phyloP scores from a whole-genome alignment of 2,888 invertebrate species.

The Thera britannica region DNA sequence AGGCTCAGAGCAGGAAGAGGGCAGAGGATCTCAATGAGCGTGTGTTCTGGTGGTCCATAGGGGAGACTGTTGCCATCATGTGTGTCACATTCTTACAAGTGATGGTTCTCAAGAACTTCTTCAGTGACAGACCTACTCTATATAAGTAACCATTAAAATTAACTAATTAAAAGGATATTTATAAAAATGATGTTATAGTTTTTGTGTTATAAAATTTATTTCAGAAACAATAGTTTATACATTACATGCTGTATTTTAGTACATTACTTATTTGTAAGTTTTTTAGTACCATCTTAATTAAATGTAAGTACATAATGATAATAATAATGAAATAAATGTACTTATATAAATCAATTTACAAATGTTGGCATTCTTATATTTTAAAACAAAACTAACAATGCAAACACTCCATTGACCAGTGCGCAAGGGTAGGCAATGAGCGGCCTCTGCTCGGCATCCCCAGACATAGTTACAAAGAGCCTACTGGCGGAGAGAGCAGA shows the following conservation, averaged over 20 bases:
- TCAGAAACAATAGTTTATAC: constrained; percentile 21
- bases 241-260: constrained; percentile 17
- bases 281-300: constrained; percentile 3
- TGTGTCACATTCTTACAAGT: constrained; percentile 96
- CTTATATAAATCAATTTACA: constrained; percentile 12
- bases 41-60: constrained; percentile 96
- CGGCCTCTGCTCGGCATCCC: constrained; percentile 93
- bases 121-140: constrained; percentile 83
- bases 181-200: constrained; percentile 61
- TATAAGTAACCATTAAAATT: constrained; percentile 71
- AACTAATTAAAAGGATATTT: constrained; percentile 67
- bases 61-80: constrained; percentile 94
- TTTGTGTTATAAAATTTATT: constrained; percentile 31
- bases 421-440: constrained; percentile 97
- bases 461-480: constrained; percentile 95
- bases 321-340: constrained; percentile 17
- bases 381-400: constrained; percentile 95
- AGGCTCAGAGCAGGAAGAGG: constrained; percentile 96
- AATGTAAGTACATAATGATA: constrained; percentile 7
- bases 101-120: constrained; percentile 95
- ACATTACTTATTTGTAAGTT: neutral
- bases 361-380: constrained; percentile 11
- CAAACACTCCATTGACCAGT: constrained; percentile 96
- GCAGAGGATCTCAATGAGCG: constrained; percentile 98
- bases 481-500: constrained; percentile 96